Evolutionary conservation across 2,113 vertebrate genomes (phyloP).

Genomic region (Zosterops lateralis): DNA sequence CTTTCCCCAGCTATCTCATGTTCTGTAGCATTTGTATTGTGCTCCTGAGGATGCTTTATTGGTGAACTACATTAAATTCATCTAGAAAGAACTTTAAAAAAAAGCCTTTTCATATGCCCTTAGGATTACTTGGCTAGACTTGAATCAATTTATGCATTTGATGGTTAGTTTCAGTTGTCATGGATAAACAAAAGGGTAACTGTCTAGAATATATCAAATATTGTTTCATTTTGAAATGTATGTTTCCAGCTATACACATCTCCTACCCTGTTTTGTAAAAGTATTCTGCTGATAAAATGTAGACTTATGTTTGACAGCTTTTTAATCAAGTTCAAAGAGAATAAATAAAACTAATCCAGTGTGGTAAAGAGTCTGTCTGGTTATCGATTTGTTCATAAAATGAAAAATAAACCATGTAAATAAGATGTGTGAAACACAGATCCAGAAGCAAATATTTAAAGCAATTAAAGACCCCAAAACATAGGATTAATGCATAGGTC

Average conservation of each 20-base stretch:
- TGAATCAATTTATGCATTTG: constrained; percentile 76
- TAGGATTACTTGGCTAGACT: constrained; percentile 75
- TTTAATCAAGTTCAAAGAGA: constrained; percentile 80
- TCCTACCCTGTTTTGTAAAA: constrained; percentile 70
- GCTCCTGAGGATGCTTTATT: constrained; percentile 75
- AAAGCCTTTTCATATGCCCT: constrained; percentile 67
- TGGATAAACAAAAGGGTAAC: constrained; percentile 77
- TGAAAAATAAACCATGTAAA: constrained; percentile 76
- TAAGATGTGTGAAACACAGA: constrained; percentile 66
- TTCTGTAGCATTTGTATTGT: constrained; percentile 74
- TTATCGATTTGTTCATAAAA: constrained; percentile 77
- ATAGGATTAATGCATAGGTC: constrained; percentile 45
- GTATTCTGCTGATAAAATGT: constrained; percentile 76
- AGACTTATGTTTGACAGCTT: constrained; percentile 76
- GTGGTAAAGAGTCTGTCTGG: constrained; percentile 74
- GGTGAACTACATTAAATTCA: constrained; percentile 76
- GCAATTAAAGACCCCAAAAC: constrained; percentile 54
- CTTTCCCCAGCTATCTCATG: constrained; percentile 67
- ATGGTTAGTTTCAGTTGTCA: constrained; percentile 78
- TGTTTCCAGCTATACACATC: constrained; percentile 69
- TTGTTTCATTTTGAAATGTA: constrained; percentile 76
- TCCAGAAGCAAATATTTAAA: constrained; percentile 70
- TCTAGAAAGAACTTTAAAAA: constrained; percentile 72
- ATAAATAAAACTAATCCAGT: constrained; percentile 81
- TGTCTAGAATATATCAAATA: constrained; percentile 78